Evolutionary conservation across 1,140 invertebrate species (phyloP).

Genomic region (Bombus balteatus): DNA sequence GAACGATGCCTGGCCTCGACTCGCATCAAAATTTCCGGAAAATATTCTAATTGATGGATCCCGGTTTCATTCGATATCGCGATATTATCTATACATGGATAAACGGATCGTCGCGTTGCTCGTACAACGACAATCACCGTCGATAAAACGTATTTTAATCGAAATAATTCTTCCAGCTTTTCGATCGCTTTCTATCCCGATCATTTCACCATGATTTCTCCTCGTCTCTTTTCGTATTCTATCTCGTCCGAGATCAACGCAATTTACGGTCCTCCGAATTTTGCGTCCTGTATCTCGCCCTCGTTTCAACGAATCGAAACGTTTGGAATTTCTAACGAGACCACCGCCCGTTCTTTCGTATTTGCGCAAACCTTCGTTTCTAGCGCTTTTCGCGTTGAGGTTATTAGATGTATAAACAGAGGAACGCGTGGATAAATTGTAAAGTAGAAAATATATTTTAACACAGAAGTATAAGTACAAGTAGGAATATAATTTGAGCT

Average conservation of each 20-base stretch:
- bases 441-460: no score
- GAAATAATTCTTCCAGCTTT: background rate
- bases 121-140: background rate
- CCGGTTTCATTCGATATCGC: background rate
- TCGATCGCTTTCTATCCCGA: no score
- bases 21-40: background rate
- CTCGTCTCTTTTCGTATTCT: no score
- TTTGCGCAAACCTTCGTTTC: background rate
- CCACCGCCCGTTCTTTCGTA: background rate
- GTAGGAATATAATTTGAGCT: no score
- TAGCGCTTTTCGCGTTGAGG: background rate
- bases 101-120: background rate
- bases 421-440: no score
- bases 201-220: no score
- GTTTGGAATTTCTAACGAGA: background rate
- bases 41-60: constrained; percentile 22
- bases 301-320: no score
- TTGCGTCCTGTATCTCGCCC: no score
- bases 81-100: constrained; percentile 9
- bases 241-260: no score
- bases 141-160: background rate
- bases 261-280: no score
- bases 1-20: background rate
- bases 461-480: no score
- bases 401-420: no score